A percentile compares a stretch with the other conserved stretches of the same genome.
Evolutionary conservation across 2,888 invertebrate species (phyloP).

Genomic region (Orthosia gothica): DNA sequence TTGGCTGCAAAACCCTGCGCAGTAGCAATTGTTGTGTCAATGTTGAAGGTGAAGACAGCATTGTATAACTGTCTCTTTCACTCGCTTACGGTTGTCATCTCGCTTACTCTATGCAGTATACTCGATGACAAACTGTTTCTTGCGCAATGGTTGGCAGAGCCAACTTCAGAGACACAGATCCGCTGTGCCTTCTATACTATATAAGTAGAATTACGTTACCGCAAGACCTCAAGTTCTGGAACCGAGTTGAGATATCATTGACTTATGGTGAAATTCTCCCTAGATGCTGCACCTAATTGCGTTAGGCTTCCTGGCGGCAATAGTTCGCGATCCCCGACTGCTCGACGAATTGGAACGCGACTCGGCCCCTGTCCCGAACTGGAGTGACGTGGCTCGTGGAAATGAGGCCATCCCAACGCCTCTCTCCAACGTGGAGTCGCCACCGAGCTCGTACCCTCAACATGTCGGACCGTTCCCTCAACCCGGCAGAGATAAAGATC

Average conservation of each 20-base stretch:
- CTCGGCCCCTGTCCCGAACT: slow-evolving; percentile 83
- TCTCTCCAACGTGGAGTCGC: slow-evolving; percentile 93
- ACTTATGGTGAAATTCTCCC: slow-evolving; percentile 16
- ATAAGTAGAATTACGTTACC: not conserved
- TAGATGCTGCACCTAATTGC: slow-evolving; percentile 95
- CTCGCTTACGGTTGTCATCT: too few species aligned
- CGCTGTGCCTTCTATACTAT: too few species aligned
- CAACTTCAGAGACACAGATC: too few species aligned
- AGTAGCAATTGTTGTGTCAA: too few species aligned
- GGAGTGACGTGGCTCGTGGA: slow-evolving; percentile 83
- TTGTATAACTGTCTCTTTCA: too few species aligned
- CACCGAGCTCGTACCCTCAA: slow-evolving; percentile 90
- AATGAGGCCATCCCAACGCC: slow-evolving; percentile 93
- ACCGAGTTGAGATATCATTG: not conserved
- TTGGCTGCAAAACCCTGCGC: too few species aligned
- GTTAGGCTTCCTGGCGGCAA: slow-evolving; percentile 94
- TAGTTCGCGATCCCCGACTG: slow-evolving; percentile 94
- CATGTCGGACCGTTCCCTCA: slow-evolving; percentile 75
- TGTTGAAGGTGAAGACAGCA: too few species aligned
- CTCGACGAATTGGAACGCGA: slow-evolving; percentile 92
- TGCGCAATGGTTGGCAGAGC: too few species aligned
- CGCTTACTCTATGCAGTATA: too few species aligned
- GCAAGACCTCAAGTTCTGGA: not conserved
- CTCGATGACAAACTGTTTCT: too few species aligned
- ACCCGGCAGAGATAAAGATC: slow-evolving; percentile 87